phyloP scores from a whole-genome alignment of 1,140 invertebrate species.

The Laodelphax striatellus region DNA sequence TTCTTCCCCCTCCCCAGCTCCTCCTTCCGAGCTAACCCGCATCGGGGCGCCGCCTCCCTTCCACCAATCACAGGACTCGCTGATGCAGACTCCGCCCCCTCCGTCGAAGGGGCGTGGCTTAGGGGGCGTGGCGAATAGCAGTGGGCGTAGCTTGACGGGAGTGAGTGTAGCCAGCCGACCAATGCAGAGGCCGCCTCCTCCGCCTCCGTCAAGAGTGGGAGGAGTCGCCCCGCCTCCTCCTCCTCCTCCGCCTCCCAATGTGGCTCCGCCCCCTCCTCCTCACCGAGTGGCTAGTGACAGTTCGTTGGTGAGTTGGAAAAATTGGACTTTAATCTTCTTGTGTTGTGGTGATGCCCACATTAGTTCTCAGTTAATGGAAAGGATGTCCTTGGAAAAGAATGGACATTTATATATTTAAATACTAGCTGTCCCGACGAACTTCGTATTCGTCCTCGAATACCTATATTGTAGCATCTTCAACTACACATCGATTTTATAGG shows the following conservation, averaged over 20 bases:
- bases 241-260: constrained; percentile 27
- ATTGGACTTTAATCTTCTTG: too few species aligned
- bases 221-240: constrained; percentile 25
- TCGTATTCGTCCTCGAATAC: too few species aligned
- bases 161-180: constrained; percentile 32
- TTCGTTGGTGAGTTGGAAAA: neutral
- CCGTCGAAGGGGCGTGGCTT: constrained; percentile 2
- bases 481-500: too few species aligned
- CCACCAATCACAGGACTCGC: constrained; percentile 40
- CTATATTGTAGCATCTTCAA: too few species aligned
- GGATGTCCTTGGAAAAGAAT: too few species aligned
- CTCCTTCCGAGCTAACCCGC: constrained; percentile 5
- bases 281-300: constrained; percentile 3
- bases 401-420: too few species aligned
- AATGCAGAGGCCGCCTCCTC: constrained; percentile 33
- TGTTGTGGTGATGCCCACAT: too few species aligned
- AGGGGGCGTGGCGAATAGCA: constrained; percentile 7
- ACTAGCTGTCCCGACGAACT: too few species aligned
- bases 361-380: too few species aligned
- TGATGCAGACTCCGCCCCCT: constrained; percentile 24
- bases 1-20: neutral
- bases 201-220: constrained; percentile 28
- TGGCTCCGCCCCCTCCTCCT: constrained; percentile 23
- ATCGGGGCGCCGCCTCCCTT: constrained; percentile 29
- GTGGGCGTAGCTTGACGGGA: constrained; percentile 27